Conservation (phyloP, 2,888 invertebrate species). For the Copidosoma aretas region DNA sequence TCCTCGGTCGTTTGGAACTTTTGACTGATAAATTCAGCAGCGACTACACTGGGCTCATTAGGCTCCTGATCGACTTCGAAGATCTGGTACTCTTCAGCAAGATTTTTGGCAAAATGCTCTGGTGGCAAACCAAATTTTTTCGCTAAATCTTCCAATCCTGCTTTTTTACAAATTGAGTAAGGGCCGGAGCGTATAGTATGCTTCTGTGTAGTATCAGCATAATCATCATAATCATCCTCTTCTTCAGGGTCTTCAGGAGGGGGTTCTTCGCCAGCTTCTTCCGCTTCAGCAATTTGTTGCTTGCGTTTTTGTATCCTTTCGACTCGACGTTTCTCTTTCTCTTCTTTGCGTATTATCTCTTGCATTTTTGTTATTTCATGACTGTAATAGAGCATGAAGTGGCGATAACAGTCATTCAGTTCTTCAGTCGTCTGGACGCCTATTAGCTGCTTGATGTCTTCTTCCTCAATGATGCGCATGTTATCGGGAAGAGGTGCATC, state of each 20-base stretch:
- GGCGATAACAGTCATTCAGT: conserved; percentile 89
- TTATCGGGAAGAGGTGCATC: conserved; percentile 80
- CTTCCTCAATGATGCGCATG: conserved; percentile 81
- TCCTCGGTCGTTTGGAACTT: conserved; percentile 71
- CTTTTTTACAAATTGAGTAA: conserved; percentile 85
- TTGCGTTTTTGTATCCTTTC: conserved; percentile 64
- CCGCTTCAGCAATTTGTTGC: conserved; percentile 68
- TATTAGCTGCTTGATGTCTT: conserved; percentile 81
- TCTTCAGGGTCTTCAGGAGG: conserved; percentile 68
- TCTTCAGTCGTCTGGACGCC: conserved; percentile 87
- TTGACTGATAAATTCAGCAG: conserved; percentile 71
- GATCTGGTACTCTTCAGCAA: conserved; percentile 92
- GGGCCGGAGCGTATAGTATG: conserved; percentile 89
- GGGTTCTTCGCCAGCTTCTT: conserved; percentile 70
- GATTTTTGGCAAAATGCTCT: conserved; percentile 94
- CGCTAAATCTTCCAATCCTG: conserved; percentile 83
- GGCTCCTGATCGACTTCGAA: conserved; percentile 94
- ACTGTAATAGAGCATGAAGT: conserved; percentile 92
- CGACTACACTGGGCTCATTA: conserved; percentile 82
- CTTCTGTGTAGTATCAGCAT: conserved; percentile 70
- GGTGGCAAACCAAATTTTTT: conserved; percentile 92
- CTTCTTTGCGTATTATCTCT: conserved; percentile 72
- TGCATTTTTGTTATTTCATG: conserved; percentile 85
- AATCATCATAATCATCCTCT: conserved; percentile 64
- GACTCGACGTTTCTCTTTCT: conserved; percentile 69